phyloP scores from a whole-genome alignment of 2,797 vertebrate genomes.

The Atherinosoma microstoma region DNA sequence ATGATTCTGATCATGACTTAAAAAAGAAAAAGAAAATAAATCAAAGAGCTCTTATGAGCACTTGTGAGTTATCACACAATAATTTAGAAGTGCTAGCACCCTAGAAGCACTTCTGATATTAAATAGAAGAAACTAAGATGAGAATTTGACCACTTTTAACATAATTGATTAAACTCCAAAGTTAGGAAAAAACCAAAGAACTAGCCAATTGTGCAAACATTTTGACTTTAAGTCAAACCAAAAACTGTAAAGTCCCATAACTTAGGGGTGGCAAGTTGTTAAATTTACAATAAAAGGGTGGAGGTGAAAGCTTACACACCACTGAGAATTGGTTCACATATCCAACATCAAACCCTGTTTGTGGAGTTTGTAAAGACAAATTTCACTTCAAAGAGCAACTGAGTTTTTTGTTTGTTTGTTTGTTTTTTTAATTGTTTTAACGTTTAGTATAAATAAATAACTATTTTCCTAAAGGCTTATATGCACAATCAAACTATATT shows the following conservation, averaged over 20 bases:
- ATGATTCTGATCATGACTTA: neutral
- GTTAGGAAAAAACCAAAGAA: neutral
- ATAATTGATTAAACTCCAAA: neutral
- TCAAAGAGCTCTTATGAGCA: neutral
- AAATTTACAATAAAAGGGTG: neutral
- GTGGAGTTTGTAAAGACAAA: neutral
- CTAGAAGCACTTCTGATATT: no score
- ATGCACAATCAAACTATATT: neutral
- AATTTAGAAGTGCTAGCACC: no score
- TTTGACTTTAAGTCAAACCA: neutral
- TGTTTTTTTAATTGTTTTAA: no score
- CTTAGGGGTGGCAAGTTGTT: neutral
- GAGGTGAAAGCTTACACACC: neutral
- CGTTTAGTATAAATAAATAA: neutral
- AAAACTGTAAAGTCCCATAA: neutral
- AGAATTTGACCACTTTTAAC: neutral
- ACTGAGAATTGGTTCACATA: neutral
- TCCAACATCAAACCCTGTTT: neutral
- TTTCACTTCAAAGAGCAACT: neutral
- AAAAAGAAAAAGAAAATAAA: neutral
- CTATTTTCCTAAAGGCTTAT: neutral
- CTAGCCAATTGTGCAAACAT: neutral
- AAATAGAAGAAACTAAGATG: neutral
- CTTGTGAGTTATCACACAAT: neutral
- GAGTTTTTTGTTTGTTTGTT: no score